Evolutionary conservation across 30 jellyfish, hydroid and myxozoan species (phyloP).

Genomic region (Rhopilema esculentum): DNA sequence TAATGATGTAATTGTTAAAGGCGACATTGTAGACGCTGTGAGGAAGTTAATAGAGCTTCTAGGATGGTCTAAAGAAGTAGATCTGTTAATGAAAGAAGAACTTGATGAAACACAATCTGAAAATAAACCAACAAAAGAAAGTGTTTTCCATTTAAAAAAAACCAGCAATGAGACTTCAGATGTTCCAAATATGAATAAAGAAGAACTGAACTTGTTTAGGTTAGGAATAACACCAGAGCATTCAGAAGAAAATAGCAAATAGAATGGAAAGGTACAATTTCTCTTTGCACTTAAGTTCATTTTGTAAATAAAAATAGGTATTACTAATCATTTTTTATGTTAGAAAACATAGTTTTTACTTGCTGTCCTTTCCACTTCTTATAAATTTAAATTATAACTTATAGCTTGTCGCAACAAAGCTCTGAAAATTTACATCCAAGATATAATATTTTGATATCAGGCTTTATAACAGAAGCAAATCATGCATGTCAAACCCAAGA

Average conservation of each 20-base stretch:
- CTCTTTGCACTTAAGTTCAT: not conserved
- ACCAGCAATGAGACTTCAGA: not conserved
- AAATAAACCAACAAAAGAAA: not conserved
- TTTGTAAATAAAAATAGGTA: no score
- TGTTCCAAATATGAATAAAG: not conserved
- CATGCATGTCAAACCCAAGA: no score
- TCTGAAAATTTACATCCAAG: not conserved
- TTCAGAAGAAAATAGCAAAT: not conserved
- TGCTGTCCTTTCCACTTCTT: no score
- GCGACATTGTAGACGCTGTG: conserved; percentile 70
- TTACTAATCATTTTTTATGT: no score
- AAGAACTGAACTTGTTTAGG: not conserved
- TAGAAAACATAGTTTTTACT: no score
- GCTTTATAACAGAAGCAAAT: no score
- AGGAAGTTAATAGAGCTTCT: conserved; percentile 22
- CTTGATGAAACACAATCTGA: not conserved
- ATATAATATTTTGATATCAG: no score
- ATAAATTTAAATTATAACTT: no score
- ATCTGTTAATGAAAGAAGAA: conserved; percentile 1
- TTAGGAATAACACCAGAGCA: not conserved
- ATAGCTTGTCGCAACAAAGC: not conserved
- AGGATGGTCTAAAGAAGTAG: conserved; percentile 54
- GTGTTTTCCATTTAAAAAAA: not conserved
- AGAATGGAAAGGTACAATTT: not conserved
- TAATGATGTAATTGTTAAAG: conserved; percentile 62